Base-by-base conservation (phyloP, 37 sponge, comb jelly and placozoan species). In the Amphimedon queenslandica region DNA sequence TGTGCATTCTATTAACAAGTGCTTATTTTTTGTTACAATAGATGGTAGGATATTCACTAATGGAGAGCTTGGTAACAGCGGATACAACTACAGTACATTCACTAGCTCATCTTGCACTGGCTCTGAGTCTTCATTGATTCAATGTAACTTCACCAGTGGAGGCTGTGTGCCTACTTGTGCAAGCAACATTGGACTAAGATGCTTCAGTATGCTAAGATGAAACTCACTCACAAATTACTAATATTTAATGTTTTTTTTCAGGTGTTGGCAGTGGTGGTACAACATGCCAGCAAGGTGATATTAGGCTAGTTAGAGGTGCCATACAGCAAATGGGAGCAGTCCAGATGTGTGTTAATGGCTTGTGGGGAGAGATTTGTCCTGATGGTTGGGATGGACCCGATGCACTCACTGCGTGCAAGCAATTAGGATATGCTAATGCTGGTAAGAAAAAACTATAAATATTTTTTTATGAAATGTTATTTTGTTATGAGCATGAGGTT, bases 1-100 rank as follows among this genome's bases (percentile, higher is more conserved):
- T n/a, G n/a, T n/a, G n/a, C n/a, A n/a, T n/a, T n/a, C n/a, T n/a
- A n/a, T n/a, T n/a, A 18, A 47, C 13, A 47, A 47, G 8, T 47
- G 13, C 53, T 18, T 47, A 60, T n/a, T n/a, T n/a, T n/a, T 60
- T 60, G 5, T 60, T 25, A 25, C 21, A n/a, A 60, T 60, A 60
- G 61, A 11, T 25, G 27, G 24, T n/a, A 6, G 24, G 5, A 60
- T 60, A 60, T 25, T 60, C 27, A 60, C 61, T 60, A n/a, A 60
- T 60, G 61, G 61, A 25, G 27, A 60, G 28, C 21, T 60, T 60
- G 61, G 61, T 47, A 60, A 25, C 28, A 60, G 61, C 21, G 27
- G 27, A n/a, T 60, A 18, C 8, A 60, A 60, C 27, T 60, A 60
- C 61, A 60, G 61, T n/a, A 6, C 21, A 5, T n/a, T 60, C 27